phyloP scores from a whole-genome alignment of 2,888 invertebrate genomes.

The Theretra japonica region DNA sequence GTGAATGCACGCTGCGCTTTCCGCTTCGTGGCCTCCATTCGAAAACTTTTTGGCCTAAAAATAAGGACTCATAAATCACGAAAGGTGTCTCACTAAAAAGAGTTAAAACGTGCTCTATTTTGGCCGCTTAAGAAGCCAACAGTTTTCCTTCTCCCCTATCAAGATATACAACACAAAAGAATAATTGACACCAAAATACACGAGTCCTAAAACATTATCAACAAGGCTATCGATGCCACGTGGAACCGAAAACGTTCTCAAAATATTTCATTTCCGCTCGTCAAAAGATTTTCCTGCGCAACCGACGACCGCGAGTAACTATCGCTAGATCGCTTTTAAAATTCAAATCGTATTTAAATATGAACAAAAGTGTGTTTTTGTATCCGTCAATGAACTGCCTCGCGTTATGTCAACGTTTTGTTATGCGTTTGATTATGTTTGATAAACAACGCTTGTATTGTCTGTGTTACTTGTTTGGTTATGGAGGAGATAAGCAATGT shows the following conservation, averaged over 20 bases:
- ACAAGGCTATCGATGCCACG: conserved; percentile 7
- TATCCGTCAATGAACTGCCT: conserved; percentile 15
- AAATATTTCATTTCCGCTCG: conserved; percentile 20
- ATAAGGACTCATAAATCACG: too few relatives aligned
- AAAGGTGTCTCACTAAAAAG: too few relatives aligned
- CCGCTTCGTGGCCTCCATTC: too few relatives aligned
- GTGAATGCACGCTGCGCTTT: too few relatives aligned
- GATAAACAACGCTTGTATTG: conserved; percentile 5
- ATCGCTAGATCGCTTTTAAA: conserved; percentile 17
- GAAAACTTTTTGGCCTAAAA: too few relatives aligned
- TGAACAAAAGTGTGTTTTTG: background rate
- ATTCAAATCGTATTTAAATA: conserved; percentile 14
- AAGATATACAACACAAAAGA: background rate
- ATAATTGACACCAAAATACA: background rate
- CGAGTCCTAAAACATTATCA: background rate
- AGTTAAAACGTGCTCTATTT: too few relatives aligned
- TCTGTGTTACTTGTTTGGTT: conserved; percentile 2
- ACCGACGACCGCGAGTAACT: background rate
- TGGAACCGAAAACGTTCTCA: background rate
- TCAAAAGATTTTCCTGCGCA: conserved; percentile 4
- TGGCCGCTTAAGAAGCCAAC: too few relatives aligned
- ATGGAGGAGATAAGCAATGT: background rate
- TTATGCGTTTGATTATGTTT: background rate
- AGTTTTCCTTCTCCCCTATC: background rate
- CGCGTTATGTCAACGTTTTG: conserved; percentile 17